Base-by-base conservation (phyloP, 2,113 vertebrate genomes). In the Gulo gulo region DNA sequence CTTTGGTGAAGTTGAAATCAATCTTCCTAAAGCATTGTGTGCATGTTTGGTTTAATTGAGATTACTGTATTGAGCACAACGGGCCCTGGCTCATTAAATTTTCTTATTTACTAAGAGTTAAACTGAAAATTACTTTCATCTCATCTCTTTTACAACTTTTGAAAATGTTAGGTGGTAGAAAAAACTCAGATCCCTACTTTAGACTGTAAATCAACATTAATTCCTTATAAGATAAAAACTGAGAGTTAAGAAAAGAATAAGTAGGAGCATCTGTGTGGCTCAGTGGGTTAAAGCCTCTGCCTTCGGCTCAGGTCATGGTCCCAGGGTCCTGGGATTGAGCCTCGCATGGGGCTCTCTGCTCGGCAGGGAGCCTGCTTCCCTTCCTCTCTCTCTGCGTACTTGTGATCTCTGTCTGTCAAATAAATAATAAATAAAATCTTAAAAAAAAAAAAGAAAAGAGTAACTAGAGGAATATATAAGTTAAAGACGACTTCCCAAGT, bases 1-100 rank as follows among this genome's bases (percentile, higher is more conserved):
- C 39, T 98, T 97, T 83, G 55, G 50, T 83, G 42, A 90, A 78
- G 57, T 61, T 80, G 29, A 79, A 61, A 92, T 78, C 61, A 50
- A 83, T 79, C 39, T 95, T 96, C 34, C 45, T 67, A 87, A 83
- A 39, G n/a, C 20, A 73, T 31, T 85, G 5, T 94, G 7, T 55
- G 0, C 2, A 61, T 78, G 79, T 83, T 86, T 94, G 31, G 11
- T 45, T 81, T 86, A 89, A 65, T 24, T 73, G 57, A 96, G 21
- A 90, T 87, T 78, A 87, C 6, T 92, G 47, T 81, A 7, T 82
- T 96, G 63, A 94, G 29, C 26, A 83, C 69, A 61, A 45, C 18
- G 63, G 80, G n/a, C 26, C 79, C 55, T 78, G 65, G 29, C 7
- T 89, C 74, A 89, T 89, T 82, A 76, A 71, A 82, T 55, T 95